A percentile compares a stretch with the other conserved stretches of the same genome.
Conservation (phyloP, 2,113 vertebrate genomes). For the Felis chaus region DNA sequence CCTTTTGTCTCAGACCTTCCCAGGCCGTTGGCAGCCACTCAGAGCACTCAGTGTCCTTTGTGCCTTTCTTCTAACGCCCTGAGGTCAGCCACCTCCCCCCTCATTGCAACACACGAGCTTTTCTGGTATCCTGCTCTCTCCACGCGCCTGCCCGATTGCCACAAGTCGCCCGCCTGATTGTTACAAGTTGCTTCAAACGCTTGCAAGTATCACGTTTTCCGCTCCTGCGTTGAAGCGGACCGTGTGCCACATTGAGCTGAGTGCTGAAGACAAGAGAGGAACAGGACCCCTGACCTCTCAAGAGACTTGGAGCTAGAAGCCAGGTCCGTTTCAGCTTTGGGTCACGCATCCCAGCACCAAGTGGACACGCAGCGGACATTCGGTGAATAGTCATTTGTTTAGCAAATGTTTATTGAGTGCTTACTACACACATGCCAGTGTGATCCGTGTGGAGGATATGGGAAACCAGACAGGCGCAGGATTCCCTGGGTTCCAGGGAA, state of each 20-base stretch:
- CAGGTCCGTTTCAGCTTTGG: not conserved
- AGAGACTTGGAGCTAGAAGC: not conserved
- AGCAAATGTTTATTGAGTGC: not conserved
- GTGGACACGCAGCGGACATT: not conserved
- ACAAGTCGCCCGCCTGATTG: not conserved
- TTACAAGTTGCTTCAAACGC: not conserved
- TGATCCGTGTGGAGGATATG: not conserved
- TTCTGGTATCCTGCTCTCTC: not conserved
- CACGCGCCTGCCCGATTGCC: rapidly evolving
- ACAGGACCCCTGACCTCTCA: not conserved
- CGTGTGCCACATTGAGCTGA: not conserved
- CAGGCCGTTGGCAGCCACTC: not conserved
- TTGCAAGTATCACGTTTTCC: not conserved
- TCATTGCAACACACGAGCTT: not conserved
- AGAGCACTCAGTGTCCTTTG: not conserved
- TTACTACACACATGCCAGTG: not conserved
- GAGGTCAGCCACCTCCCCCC: conserved; percentile 6
- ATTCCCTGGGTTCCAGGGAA: not conserved
- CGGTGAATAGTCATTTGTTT: not conserved
- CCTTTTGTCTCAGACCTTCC: not conserved
- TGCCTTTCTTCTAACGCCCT: not conserved
- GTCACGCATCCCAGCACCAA: not conserved
- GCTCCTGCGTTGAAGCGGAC: not conserved
- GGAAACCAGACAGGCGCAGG: not conserved
- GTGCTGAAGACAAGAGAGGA: not conserved